A percentile compares a stretch with the other conserved stretches of the same genome.
phyloP scores from a whole-genome alignment of 2,797 vertebrate species.

The Sciaenops ocellatus region DNA sequence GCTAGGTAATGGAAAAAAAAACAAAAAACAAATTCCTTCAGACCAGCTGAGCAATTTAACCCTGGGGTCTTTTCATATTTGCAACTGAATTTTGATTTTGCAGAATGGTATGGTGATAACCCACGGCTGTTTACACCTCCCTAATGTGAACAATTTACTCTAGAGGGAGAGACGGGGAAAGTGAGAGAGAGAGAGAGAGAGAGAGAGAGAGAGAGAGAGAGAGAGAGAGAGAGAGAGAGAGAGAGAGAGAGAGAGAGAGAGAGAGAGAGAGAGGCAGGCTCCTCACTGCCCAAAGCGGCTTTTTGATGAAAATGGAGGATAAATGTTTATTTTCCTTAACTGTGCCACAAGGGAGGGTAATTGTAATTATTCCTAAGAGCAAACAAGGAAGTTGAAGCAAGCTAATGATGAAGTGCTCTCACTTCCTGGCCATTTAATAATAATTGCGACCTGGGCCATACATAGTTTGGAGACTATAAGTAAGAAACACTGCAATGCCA shows the following conservation, averaged over 20 bases:
- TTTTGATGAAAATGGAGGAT: slow-evolving; percentile 61
- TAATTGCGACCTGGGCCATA: slow-evolving; percentile 45
- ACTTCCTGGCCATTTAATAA: slow-evolving; percentile 50
- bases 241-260: neutral
- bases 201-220: neutral
- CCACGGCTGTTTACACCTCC: slow-evolving; percentile 31
- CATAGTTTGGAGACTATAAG: slow-evolving; percentile 22
- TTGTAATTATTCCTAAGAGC: slow-evolving; percentile 65
- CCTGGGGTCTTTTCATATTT: slow-evolving; percentile 19
- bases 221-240: neutral
- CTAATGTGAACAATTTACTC: slow-evolving; percentile 40
- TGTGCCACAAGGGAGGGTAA: slow-evolving; percentile 55
- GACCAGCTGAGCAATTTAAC: slow-evolving; percentile 20
- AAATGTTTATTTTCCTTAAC: slow-evolving; percentile 64
- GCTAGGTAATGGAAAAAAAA: neutral
- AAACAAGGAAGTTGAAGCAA: slow-evolving; percentile 60
- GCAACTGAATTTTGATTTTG: slow-evolving; percentile 24
- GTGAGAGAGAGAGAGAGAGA: neutral
- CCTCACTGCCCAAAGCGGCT: slow-evolving; percentile 44
- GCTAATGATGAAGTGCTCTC: slow-evolving; percentile 46
- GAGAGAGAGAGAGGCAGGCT: slow-evolving; percentile 7
- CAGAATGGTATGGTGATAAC: slow-evolving; percentile 22
- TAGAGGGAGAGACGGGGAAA: neutral
- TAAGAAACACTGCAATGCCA: slow-evolving; percentile 13
- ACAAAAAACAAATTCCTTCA: neutral